Conservation (phyloP, 2,888 invertebrate species). For the Scaeva pyrastri region DNA sequence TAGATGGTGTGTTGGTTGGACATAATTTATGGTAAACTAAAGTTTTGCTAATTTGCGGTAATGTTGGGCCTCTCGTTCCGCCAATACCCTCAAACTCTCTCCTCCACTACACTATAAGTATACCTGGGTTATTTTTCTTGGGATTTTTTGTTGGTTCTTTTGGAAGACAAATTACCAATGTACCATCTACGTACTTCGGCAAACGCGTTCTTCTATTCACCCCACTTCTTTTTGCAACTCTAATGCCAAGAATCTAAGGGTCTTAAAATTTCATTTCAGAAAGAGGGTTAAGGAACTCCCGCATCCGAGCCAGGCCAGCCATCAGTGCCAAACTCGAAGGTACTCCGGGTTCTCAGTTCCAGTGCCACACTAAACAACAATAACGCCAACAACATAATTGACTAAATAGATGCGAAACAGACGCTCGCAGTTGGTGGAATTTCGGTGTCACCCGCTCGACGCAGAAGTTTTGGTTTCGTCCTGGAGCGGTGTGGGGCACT, state of each 20-base stretch:
- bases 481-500: slow-evolving; percentile 26
- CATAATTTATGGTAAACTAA: slow-evolving; percentile 78
- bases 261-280: slow-evolving; percentile 68
- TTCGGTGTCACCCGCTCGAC: slow-evolving; percentile 36
- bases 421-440: slow-evolving; percentile 58
- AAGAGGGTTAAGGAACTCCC: slow-evolving; percentile 61
- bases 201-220: slow-evolving; percentile 23
- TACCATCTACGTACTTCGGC: not conserved
- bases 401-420: slow-evolving; percentile 70
- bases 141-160: too few relatives aligned
- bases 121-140: slow-evolving; percentile 14
- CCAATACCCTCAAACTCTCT: slow-evolving; percentile 21
- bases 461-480: slow-evolving; percentile 58
- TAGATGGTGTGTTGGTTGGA: slow-evolving; percentile 60
- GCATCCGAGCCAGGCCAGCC: slow-evolving; percentile 25
- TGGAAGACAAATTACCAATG: slow-evolving; percentile 39
- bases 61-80: slow-evolving; percentile 77
- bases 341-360: not conserved
- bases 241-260: slow-evolving; percentile 50
- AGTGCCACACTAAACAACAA: not conserved
- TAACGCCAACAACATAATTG: slow-evolving; percentile 56
- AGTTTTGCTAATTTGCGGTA: slow-evolving; percentile 84
- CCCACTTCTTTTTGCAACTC: slow-evolving; percentile 18
- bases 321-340: too few relatives aligned
- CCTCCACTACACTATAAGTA: not conserved